Conservation (phyloP, 2,888 invertebrate species). For the Bembecia ichneumoniformis region DNA sequence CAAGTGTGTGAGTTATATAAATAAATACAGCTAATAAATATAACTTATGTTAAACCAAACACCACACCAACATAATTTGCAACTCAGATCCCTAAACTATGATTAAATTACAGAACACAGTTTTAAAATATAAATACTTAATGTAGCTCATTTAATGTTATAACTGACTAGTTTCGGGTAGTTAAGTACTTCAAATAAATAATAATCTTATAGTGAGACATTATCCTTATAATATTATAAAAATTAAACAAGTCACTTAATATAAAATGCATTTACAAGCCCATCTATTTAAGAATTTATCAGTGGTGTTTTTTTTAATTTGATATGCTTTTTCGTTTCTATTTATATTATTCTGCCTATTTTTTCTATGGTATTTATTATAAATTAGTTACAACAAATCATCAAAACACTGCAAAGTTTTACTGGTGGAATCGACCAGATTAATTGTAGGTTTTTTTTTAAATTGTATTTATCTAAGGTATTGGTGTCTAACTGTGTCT, state of each 20-base stretch:
- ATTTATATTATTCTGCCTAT: constrained; percentile 47
- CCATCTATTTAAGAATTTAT: constrained; percentile 43
- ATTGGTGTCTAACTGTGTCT: too few species aligned
- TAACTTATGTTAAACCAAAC: constrained; percentile 58
- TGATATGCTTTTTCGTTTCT: constrained; percentile 61
- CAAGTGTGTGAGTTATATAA: constrained; percentile 1
- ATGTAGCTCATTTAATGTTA: constrained; percentile 63
- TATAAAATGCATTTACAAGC: constrained; percentile 61
- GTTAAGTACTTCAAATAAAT: constrained; percentile 72
- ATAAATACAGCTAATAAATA: background rate
- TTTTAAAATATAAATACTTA: constrained; percentile 54
- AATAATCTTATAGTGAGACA: constrained; percentile 65
- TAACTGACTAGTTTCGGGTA: constrained; percentile 73
- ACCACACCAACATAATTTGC: constrained; percentile 69
- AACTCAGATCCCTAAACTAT: constrained; percentile 64
- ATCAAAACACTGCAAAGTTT: too few species aligned
- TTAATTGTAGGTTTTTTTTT: too few species aligned
- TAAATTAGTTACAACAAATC: too few species aligned
- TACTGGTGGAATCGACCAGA: too few species aligned
- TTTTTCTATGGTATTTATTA: background rate
- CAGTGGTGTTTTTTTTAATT: constrained; percentile 14
- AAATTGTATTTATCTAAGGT: too few species aligned
- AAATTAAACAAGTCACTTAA: constrained; percentile 30
- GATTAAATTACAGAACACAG: constrained; percentile 68
- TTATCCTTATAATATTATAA: constrained; percentile 60